Evolutionary conservation across 2,797 vertebrate genomes (phyloP), one percentile per base, ranked within the genome.

Genomic region (Mus minutoides): DNA sequence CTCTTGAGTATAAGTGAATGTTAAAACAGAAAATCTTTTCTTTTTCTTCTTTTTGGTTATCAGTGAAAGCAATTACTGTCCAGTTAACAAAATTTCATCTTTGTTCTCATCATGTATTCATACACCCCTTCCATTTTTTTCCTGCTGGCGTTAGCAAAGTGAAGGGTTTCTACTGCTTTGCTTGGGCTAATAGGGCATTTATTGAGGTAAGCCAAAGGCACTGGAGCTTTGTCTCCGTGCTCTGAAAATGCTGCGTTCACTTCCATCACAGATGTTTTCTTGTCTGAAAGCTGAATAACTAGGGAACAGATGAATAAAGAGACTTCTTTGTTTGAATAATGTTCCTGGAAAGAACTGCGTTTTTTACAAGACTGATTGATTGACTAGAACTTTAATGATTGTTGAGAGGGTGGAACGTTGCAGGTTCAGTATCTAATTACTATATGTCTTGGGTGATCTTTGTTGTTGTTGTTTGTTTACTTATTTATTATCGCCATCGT

Each of bases 261-360:
- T 76, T 96, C n/a, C 56, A n/a, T 4, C 56, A 12, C 83, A 37
- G 86, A 78, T 90, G 8, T 93, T 91, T 89, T 60, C 17, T 62
- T 91, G 14, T 26, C 21, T n/a, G 22, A 73, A 89, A 82, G 37
- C 10, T 17, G 17, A 92, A 71, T 73, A 69, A 43, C 6, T 14
- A 58, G 21, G 12, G 73, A 8, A 82, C 0, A 31, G 12, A 2
- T 24, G 31, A 76, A 12, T 86, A 84, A 46, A 21, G 21, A 88
- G 26, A 13, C 16, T 54, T 26, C 24, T 19, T 2, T 11, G 12
- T 71, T 69, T 71, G 14, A 87, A 54, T 37, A 54, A 54, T 13
- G 2, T 71, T 71, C 7, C 34, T 40, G 24, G 14, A 73, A 71
- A 73, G 37, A 56, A 56, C 34, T 19, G 2, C 4, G 21, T 3